These are phyloP conservation scores for Momotus momota DNA, from an alignment of 2,797 vertebrate species.

Conservation along the genomic window DNA sequence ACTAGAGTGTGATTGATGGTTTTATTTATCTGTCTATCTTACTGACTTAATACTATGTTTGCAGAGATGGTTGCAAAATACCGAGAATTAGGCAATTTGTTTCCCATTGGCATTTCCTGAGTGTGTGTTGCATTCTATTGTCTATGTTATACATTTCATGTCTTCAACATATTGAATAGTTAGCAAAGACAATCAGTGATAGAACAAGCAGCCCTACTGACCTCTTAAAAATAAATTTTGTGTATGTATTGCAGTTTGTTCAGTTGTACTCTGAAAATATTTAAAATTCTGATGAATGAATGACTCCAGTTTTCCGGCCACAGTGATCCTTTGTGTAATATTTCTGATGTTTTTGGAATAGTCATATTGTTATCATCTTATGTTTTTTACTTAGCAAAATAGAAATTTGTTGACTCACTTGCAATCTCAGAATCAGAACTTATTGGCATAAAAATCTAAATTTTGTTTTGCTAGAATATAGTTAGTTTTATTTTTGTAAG, in stretches of 20 bases:
- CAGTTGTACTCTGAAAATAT: neutral
- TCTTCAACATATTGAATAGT: neutral
- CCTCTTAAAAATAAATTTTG: neutral
- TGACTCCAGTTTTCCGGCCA: neutral
- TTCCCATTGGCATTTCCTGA: neutral
- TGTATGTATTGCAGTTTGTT: neutral
- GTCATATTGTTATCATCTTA: neutral
- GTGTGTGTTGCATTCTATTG: neutral
- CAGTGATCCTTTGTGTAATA: neutral
- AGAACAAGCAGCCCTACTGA: neutral
- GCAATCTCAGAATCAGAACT: neutral
- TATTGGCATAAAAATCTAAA: neutral
- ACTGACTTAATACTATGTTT: neutral
- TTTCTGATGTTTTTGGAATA: neutral
- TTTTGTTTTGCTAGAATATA: neutral
- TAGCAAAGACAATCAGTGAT: neutral
- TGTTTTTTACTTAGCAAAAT: neutral
- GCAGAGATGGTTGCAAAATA: neutral
- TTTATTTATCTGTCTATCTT: neutral
- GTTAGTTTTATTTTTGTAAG: neutral
- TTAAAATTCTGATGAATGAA: neutral
- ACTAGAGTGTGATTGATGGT: neutral
- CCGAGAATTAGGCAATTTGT: neutral
- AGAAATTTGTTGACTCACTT: neutral
- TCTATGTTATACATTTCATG: neutral